A percentile compares a stretch with the other conserved stretches of the same genome.
Conservation (phyloP, 2,888 invertebrate genomes). For the Pheosia gnoma region DNA sequence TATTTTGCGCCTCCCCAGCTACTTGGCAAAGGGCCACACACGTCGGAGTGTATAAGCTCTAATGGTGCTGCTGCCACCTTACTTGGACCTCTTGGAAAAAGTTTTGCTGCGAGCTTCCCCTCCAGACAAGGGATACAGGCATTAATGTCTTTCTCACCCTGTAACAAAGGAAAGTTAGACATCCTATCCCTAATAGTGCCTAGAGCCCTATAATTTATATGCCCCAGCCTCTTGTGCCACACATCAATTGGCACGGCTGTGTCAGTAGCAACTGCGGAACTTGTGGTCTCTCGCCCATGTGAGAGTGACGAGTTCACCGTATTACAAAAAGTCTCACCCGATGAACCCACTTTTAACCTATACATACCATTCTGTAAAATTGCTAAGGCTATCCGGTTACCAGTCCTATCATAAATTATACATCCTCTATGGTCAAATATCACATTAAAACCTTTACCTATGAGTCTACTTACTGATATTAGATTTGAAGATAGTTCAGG, state of each 20-base stretch:
- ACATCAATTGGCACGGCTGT: neutral
- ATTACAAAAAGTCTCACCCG: neutral
- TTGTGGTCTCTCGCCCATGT: neutral
- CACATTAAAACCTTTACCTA: neutral
- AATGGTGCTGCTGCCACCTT: neutral
- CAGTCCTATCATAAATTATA: neutral
- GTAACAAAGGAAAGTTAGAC: neutral
- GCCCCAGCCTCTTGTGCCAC: constrained; percentile 2
- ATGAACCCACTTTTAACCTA: neutral
- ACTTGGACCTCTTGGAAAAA: neutral
- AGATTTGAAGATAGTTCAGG: neutral
- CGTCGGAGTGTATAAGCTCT: neutral
- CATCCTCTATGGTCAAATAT: neutral
- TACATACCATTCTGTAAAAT: neutral
- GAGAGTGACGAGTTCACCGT: neutral
- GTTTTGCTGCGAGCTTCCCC: neutral
- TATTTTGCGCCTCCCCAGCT: constrained; percentile 4
- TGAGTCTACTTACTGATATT: neutral
- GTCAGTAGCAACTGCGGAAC: neutral
- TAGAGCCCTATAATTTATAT: neutral
- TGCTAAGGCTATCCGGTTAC: neutral
- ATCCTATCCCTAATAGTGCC: neutral
- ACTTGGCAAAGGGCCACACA: neutral
- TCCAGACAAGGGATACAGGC: neutral
- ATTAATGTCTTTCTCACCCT: neutral